phyloP scores from a whole-genome alignment of 2,113 vertebrate genomes.

The Entomyzon cyanotis region DNA sequence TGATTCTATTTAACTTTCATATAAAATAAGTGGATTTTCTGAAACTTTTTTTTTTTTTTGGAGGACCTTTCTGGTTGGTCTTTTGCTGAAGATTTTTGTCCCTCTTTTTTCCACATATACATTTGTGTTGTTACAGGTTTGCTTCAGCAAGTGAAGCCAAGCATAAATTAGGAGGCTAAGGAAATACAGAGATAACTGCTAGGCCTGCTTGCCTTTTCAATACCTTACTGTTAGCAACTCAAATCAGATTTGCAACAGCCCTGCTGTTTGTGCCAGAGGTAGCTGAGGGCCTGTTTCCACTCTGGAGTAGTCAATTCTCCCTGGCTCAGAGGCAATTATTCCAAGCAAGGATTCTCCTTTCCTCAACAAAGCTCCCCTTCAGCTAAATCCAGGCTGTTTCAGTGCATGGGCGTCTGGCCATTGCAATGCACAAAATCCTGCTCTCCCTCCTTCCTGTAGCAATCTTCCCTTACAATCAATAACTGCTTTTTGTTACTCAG shows the following conservation, averaged over 20 bases:
- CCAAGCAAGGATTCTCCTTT: conserved; percentile 44
- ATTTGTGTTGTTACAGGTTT: background rate
- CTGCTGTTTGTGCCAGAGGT: conserved; percentile 17
- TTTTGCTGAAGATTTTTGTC: background rate
- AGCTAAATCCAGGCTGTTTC: background rate
- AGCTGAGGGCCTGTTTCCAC: background rate
- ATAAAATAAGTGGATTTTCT: background rate
- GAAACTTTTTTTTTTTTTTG: background rate
- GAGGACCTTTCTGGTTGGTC: background rate
- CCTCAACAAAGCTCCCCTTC: conserved; percentile 46
- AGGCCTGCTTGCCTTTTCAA: conserved; percentile 11
- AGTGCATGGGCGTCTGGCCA: background rate
- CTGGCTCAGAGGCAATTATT: conserved; percentile 33
- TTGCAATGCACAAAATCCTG: rapidly evolving
- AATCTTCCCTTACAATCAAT: background rate
- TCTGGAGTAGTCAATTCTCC: conserved; percentile 7
- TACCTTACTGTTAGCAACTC: conserved; percentile 38
- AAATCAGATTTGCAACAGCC: conserved; percentile 27
- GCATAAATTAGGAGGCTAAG: background rate
- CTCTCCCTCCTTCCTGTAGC: background rate
- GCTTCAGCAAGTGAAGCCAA: background rate
- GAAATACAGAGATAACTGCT: background rate
- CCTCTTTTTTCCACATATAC: background rate
- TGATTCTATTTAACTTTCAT: background rate
- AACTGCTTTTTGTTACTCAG: background rate